Percentiles rank a stretch among this genome's conserved stretches.
Conservation (phyloP, 1,140 invertebrate species). For the Triops cancriformis region DNA sequence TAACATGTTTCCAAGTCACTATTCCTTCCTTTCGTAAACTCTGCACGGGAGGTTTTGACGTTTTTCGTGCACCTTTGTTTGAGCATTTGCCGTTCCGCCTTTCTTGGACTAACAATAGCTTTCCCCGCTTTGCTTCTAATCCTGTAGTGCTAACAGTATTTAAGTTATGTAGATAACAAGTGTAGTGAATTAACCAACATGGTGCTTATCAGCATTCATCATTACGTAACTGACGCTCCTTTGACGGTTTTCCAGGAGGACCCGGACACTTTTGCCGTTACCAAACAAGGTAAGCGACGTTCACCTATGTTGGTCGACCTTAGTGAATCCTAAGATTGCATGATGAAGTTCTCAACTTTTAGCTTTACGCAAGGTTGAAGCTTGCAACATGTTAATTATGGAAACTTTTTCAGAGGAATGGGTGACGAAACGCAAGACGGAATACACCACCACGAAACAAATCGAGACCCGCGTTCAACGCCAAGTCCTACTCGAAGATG, state of each 20-base stretch:
- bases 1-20: neutral
- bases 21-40: neutral
- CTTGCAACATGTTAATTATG: neutral
- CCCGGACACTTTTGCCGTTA: slow-evolving; percentile 17
- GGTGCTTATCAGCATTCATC: slow-evolving; percentile 22
- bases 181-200: neutral
- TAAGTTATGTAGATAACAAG: neutral
- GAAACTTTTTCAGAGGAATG: slow-evolving; percentile 67
- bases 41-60: no score
- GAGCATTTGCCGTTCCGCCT: neutral
- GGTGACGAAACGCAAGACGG: slow-evolving; percentile 76
- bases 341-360: neutral
- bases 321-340: neutral
- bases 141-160: neutral
- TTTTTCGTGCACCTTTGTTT: neutral
- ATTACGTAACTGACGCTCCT: slow-evolving; percentile 10
- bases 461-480: slow-evolving; percentile 80
- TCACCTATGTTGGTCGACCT: neutral
- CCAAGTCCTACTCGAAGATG: slow-evolving; percentile 80
- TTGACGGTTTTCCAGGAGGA: slow-evolving; percentile 19
- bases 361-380: neutral
- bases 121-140: neutral
- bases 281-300: slow-evolving; percentile 20
- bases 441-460: slow-evolving; percentile 76
- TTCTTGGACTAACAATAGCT: neutral